Conservation (phyloP, 1,140 invertebrate species). For the Ostrea denselamellosa region DNA sequence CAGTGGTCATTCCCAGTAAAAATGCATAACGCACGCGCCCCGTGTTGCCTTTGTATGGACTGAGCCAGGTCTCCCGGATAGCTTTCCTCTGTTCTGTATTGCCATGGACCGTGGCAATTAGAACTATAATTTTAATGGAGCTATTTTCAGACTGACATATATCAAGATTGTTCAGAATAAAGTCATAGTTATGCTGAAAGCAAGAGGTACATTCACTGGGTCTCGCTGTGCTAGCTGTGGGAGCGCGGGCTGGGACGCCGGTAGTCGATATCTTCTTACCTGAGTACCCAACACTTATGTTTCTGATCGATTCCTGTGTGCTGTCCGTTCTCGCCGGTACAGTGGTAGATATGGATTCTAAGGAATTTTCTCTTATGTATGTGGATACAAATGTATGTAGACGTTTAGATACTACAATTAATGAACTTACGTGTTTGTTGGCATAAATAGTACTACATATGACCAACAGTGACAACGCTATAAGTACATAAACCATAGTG, state of each 20-base stretch:
- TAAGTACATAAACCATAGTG: neutral
- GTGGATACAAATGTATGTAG: neutral
- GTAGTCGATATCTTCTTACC: neutral
- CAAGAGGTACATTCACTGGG: slow-evolving; percentile 12
- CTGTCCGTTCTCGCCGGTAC: neutral
- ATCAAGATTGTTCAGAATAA: slow-evolving; percentile 11
- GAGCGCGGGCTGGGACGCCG: neutral
- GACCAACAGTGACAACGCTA: neutral
- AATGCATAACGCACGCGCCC: slow-evolving; percentile 50
- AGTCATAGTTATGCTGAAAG: slow-evolving; percentile 5
- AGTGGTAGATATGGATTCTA: neutral
- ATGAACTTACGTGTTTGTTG: neutral
- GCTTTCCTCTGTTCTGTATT: slow-evolving; percentile 27
- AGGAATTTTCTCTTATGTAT: neutral
- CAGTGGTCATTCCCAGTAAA: slow-evolving; percentile 43
- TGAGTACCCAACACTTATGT: neutral
- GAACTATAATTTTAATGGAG: neutral
- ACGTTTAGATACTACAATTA: neutral
- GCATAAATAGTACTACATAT: neutral
- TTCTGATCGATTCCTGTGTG: neutral
- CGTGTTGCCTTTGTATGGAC: slow-evolving; percentile 53
- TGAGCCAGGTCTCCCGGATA: slow-evolving; percentile 60
- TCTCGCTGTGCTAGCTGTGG: neutral
- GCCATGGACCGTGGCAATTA: neutral
- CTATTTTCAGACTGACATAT: slow-evolving; percentile 15